Base-by-base conservation (phyloP, 2,888 invertebrate genomes). In the Zelleria hepariella region DNA sequence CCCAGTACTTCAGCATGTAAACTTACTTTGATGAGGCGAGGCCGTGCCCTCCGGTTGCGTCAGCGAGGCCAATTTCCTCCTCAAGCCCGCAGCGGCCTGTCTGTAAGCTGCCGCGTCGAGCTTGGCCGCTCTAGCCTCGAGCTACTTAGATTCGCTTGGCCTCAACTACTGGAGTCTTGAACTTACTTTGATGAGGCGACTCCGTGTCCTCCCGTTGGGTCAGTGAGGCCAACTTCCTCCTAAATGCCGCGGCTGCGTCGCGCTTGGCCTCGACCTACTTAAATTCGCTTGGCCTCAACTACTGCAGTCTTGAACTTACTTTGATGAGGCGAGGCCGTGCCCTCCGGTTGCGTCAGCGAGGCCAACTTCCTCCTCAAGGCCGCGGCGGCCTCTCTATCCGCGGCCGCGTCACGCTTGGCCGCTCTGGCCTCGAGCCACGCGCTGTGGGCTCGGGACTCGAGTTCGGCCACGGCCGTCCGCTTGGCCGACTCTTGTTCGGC, bases 371-470 rank as follows among this genome's bases (percentile, higher is more conserved):
- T 72, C 1, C 85, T 68, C 60, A 82, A 70, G 61, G 82, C 74
- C 27, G 83, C 84, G 23, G 82, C 86, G 54, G 81, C 86, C 66
- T 77, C 88, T 2, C 74, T 63, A 25, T 83, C 92, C 73, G 96
- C 96, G 78, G 96, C 96, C 49, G 95, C 90, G 67, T 94, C 95
- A 32, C 97, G 91, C 74, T 95, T 93, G 42, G 94, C 93, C 71
- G 95, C 94, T 57, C 96, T 90, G 15, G 96, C 94, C 61, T 93
- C 91, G 59, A 97, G 92, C 97, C 95, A 96, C 65, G 94, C 93
- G 71, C 95, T 94, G 80, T 97, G 96, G 18, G 95, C 94, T 65
- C 96, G 94, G 69, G 94, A 93, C 80, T 97, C 96, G 61, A 95
- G 90, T 60, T 92, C 91, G 59, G 95, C 91, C 65, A 96, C 93